Evolutionary conservation across 1,140 invertebrate species (phyloP), one percentile per base, ranked within the genome.

Genomic region (Sarcophaga bullata): DNA sequence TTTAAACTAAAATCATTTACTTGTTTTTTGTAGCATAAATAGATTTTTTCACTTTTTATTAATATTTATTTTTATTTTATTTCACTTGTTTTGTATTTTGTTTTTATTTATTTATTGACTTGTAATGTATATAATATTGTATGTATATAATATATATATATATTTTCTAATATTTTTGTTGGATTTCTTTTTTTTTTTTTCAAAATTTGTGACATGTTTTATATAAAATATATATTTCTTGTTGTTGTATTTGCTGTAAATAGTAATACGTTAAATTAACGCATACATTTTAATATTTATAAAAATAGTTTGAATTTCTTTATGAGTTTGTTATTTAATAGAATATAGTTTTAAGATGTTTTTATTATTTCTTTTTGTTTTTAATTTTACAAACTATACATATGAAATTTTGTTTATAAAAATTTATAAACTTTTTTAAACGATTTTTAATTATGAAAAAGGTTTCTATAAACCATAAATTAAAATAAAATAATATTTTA

Each of bases 211-310:
- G 48, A 48, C 73, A 17, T 76, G 17, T 48, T 76, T 17, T 76
- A 49, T 76, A 76, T 76, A 76, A 76, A 76, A 78, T 78, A 78
- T 78, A 78, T 78, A 78, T 46, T 48, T 76, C 48, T 52, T 78
- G 50, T 19, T 78, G 1, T 78, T 49, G n/a, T 76, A 0, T 0
- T 47, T 81, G 25, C 37, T 84, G 82, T 85, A 85, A 85, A 82
- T 83, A 83, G 83, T 84, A 83, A 84, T 81, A 81, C 81, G 83
- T 84, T 75, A 37, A 80, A 76, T 84, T 80, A 54, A 62, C 49
- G 54, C 73, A 58, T 73, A 68, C 75, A 83, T 83, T 13, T 48
- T 81, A 50, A 25, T 81, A 68, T 81, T 68, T 37, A 25, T 49
- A 73, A 73, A 49, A 81, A 46, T 73, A 72, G 19, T 81, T 68